Evolutionary conservation across 1,140 invertebrate genomes (phyloP), one percentile per base, ranked within the genome.

Genomic region (Arctopsyche grandis): DNA sequence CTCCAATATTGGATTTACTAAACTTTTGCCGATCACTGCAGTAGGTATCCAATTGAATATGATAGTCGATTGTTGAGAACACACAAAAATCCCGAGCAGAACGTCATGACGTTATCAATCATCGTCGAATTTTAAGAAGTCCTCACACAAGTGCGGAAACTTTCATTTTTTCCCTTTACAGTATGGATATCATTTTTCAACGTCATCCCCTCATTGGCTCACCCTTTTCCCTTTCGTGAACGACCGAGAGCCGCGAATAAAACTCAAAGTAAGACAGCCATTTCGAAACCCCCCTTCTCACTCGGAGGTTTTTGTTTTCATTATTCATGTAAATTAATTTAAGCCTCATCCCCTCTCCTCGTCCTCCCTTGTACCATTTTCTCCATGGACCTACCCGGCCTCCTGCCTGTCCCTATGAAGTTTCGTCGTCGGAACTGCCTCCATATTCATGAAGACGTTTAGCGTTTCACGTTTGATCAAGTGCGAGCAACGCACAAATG

Each of bases 241-340:
- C 29, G n/a, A n/a, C n/a, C n/a, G 29, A 24, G 63, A 0, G 66
- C 24, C 71, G 60, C 73, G 48, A 79, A 79, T 79, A 79, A 79
- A 79, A 79, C 60, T 79, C 78, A 79, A 75, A 75, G 44, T 75
- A 79, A 79, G 78, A 76, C 78, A 75, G 78, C 52, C n/a, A 74
- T 79, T 74, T 79, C 29, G 29, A 38, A 38, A 38, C 29, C 29
- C 29, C 29, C 7, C 29, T n/a, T 74, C 43, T 70, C 70, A 22
- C 29, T 22, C 19, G 26, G 43, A 43, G 60, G 73, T 75, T 75
- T 75, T 79, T 79, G 78, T 79, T 79, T 79, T 75, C 73, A 79
- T 79, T 75, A 79, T 79, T 79, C 78, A 79, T 79, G 78, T 79
- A 79, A 79, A 79, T 75, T 79, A 79, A 79, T 75, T 75, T 52